Conservation (phyloP, 1,140 invertebrate genomes). For the Calliphora vicina region DNA sequence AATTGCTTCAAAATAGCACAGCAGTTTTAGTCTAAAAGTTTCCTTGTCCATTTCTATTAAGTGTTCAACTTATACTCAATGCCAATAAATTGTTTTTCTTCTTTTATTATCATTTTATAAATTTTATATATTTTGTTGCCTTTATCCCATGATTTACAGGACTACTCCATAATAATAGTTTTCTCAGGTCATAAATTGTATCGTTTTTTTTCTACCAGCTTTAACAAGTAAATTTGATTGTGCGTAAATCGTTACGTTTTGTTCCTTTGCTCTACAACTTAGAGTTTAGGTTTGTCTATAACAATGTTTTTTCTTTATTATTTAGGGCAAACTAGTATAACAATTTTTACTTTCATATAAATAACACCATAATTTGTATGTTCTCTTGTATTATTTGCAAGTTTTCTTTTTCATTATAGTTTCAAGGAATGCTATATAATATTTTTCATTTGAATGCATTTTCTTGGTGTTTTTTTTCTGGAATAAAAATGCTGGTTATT, state of each 20-base stretch:
- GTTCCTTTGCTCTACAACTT: not conserved
- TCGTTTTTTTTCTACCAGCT: not conserved
- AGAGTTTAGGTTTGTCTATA: not conserved
- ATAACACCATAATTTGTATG: not conserved
- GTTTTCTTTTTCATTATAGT: not conserved
- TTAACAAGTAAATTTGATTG: not conserved
- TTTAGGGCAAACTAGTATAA: too few relatives aligned
- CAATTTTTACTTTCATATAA: not conserved
- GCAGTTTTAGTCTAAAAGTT: not conserved
- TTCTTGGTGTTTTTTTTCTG: not conserved
- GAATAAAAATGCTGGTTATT: not conserved
- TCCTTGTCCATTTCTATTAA: not conserved
- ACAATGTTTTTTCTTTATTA: not conserved
- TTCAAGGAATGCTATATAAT: not conserved
- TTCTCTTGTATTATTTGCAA: not conserved
- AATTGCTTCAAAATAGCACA: too few relatives aligned
- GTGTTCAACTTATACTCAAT: not conserved
- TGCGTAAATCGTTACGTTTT: not conserved
- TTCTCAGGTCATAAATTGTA: slow-evolving; percentile 1
- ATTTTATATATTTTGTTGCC: not conserved
- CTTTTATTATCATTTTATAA: not conserved
- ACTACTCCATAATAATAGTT: not conserved
- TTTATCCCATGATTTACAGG: not conserved
- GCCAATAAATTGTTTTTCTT: not conserved
- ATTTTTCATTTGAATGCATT: not conserved